Evolutionary conservation across 1,140 invertebrate genomes (phyloP).

Genomic region (Sitophilus oryzae): DNA sequence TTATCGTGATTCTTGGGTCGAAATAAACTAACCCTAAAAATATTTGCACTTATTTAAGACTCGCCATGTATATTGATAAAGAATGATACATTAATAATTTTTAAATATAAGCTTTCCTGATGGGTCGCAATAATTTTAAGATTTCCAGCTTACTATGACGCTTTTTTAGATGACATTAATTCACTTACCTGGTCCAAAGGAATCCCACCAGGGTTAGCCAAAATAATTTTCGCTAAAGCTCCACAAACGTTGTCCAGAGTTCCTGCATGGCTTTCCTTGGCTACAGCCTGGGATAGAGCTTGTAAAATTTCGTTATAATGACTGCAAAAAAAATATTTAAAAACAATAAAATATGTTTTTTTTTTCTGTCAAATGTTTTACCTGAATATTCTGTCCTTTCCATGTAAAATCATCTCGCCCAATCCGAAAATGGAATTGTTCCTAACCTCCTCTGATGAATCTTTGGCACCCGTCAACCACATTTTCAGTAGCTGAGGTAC

Average conservation of each 20-base stretch:
- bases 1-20: no score
- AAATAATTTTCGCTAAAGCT: constrained; percentile 66
- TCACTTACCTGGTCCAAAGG: constrained; percentile 57
- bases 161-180: background rate
- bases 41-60: no score
- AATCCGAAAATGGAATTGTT: constrained; percentile 73
- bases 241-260: constrained; percentile 74
- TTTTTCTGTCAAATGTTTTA: background rate
- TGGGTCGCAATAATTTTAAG: background rate
- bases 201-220: constrained; percentile 55
- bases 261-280: constrained; percentile 54
- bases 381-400: constrained; percentile 46
- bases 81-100: no score
- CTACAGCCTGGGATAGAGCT: constrained; percentile 57
- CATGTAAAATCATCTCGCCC: constrained; percentile 63
- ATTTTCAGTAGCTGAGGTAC: constrained; percentile 56
- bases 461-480: constrained; percentile 54
- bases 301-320: constrained; percentile 60
- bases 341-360: background rate
- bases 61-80: background rate
- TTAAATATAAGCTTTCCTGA: no score
- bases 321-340: constrained; percentile 39
- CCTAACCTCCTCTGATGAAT: constrained; percentile 63
- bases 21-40: no score
- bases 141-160: background rate